Conservation (phyloP, 2,888 invertebrate genomes). For the Caenorhabditis plicata region DNA sequence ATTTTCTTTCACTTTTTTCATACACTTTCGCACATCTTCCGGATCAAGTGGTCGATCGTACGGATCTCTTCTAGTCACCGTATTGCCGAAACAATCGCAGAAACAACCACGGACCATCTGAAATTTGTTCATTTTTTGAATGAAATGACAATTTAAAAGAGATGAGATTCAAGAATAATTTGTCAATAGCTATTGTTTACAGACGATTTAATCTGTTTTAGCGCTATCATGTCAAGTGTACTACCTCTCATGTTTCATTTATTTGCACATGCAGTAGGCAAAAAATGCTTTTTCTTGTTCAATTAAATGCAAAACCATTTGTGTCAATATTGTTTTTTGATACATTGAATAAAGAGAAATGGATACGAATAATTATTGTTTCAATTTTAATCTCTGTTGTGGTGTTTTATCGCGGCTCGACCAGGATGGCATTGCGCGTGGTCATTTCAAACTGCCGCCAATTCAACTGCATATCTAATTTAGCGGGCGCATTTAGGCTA, state of each 20-base stretch:
- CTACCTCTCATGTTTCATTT: neutral
- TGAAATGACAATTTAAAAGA: neutral
- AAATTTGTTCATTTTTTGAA: neutral
- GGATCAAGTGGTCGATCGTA: slow-evolving; percentile 42
- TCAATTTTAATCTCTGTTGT: no score
- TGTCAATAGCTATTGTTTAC: slow-evolving; percentile 8
- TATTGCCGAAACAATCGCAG: slow-evolving; percentile 52
- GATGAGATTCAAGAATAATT: neutral
- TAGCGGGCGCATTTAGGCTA: no score
- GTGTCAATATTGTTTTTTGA: no score
- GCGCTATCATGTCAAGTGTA: slow-evolving; percentile 30
- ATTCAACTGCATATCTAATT: no score
- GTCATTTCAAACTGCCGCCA: no score
- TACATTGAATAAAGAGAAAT: no score
- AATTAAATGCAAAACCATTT: no score
- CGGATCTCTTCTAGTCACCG: slow-evolving; percentile 32
- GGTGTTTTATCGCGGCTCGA: no score
- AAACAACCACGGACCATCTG: slow-evolving; percentile 51
- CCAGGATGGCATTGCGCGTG: no score
- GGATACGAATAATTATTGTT: no score
- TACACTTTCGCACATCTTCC: slow-evolving; percentile 35
- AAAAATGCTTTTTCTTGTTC: neutral
- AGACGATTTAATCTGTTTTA: slow-evolving; percentile 7
- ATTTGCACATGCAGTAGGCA: neutral
- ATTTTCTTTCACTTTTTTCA: slow-evolving; percentile 30